A percentile compares a stretch with the other conserved stretches of the same genome.
These are phyloP conservation scores for Stenolophus ochropezus DNA, from an alignment of 2,888 invertebrate species.

Conservation along the genomic window DNA sequence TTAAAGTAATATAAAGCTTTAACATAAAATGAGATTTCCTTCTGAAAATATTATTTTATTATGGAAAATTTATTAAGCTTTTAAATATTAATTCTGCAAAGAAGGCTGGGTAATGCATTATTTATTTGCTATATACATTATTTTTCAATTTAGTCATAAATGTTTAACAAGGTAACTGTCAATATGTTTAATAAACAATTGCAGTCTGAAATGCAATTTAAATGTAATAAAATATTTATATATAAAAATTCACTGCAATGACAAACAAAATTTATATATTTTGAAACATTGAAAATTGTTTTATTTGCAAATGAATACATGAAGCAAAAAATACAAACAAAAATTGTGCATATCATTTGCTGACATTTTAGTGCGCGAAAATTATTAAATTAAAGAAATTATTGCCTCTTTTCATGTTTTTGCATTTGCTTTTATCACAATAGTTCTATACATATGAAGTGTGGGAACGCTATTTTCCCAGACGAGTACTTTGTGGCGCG, in stretches of 20 bases:
- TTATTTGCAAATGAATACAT: too few species aligned
- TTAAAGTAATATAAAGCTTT: too few species aligned
- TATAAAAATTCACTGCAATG: neutral
- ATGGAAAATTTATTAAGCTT: neutral
- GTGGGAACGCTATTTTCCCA: too few species aligned
- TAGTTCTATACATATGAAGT: too few species aligned
- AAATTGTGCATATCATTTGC: too few species aligned
- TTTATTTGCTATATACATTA: neutral
- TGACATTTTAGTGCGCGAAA: too few species aligned
- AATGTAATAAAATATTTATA: neutral
- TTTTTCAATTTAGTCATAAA: neutral
- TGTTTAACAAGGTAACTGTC: neutral
- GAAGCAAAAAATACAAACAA: too few species aligned
- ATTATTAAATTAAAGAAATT: too few species aligned
- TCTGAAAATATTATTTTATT: neutral
- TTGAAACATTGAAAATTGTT: too few species aligned
- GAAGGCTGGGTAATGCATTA: neutral
- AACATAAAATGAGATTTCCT: neutral
- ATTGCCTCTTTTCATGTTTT: too few species aligned
- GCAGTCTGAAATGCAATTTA: neutral
- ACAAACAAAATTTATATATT: neutral
- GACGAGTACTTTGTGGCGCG: too few species aligned
- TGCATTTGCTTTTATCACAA: too few species aligned
- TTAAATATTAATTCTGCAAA: neutral
- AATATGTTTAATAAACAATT: neutral